These are phyloP conservation scores for Cyclophora albipunctata DNA, from an alignment of 2,888 invertebrate species.

Conservation along the genomic window DNA sequence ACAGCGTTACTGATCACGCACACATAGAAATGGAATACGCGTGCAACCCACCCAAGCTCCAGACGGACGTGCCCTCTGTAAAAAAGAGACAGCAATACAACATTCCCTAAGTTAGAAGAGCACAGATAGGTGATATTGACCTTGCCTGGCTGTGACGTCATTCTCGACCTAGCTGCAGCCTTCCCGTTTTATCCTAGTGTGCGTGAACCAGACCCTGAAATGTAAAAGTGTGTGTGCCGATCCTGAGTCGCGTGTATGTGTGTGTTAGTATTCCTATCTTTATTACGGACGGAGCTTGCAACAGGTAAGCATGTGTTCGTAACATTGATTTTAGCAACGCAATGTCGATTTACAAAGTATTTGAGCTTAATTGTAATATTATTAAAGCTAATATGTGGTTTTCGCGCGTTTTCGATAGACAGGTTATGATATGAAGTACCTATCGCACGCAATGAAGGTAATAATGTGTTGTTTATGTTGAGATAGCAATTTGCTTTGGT, in stretches of 20 bases:
- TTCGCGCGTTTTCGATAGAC: too few relatives aligned
- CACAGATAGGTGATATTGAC: slow-evolving; percentile 62
- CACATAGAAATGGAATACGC: slow-evolving; percentile 13
- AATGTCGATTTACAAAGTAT: slow-evolving; percentile 42
- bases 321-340: slow-evolving; percentile 66
- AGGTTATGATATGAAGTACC: too few relatives aligned
- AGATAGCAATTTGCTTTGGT: too few relatives aligned
- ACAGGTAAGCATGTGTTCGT: slow-evolving; percentile 47
- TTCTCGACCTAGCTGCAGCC: slow-evolving; percentile 76
- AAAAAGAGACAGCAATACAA: slow-evolving; percentile 29
- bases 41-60: slow-evolving; percentile 52
- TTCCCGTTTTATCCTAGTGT: slow-evolving; percentile 41
- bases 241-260: slow-evolving; percentile 12
- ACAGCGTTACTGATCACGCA: slow-evolving; percentile 3
- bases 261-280: slow-evolving; percentile 19
- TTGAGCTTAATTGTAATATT: slow-evolving; percentile 8
- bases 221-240: slow-evolving; percentile 21
- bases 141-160: slow-evolving; percentile 75
- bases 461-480: slow-evolving; percentile 1
- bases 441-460: not conserved
- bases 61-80: slow-evolving; percentile 55
- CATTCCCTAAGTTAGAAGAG: slow-evolving; percentile 30
- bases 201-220: slow-evolving; percentile 71
- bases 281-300: slow-evolving; percentile 34
- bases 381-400: not conserved